Conservation (phyloP, 2,888 invertebrate genomes). For the Argyresthia goedartella region DNA sequence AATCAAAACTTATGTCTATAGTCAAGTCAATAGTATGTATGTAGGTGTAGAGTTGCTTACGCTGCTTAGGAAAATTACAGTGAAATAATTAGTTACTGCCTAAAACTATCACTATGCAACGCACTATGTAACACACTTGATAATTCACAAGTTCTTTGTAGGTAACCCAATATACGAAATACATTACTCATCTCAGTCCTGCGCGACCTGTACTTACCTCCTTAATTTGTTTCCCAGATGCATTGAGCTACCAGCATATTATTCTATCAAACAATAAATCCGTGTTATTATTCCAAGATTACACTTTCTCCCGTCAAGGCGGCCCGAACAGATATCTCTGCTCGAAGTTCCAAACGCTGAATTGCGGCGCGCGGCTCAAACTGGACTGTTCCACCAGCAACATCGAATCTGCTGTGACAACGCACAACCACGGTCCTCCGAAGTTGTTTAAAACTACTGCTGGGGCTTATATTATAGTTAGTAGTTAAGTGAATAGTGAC, state of each 20-base stretch:
- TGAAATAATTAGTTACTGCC: no score
- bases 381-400: constrained; percentile 13
- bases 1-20: no score
- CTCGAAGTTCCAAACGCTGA: constrained; percentile 6
- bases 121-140: no score
- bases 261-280: constrained; percentile 8
- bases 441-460: neutral
- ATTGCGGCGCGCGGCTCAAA: constrained; percentile 14
- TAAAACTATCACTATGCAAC: no score
- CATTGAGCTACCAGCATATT: constrained; percentile 3
- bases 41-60: no score
- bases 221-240: no score
- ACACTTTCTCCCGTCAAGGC: constrained; percentile 10
- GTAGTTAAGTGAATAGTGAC: neutral
- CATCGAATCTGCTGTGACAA: constrained; percentile 10
- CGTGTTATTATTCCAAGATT: constrained; percentile 12
- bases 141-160: no score
- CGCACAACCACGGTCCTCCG: constrained; percentile 26
- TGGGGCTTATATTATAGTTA: neutral
- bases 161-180: no score
- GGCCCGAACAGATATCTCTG: constrained; percentile 5
- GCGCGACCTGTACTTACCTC: no score
- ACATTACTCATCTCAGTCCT: no score
- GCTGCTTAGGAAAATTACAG: no score
- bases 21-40: no score